Percentiles rank a stretch among this genome's conserved stretches.
Conservation (phyloP, 2,797 vertebrate genomes). For the Fistularia commersonii region DNA sequence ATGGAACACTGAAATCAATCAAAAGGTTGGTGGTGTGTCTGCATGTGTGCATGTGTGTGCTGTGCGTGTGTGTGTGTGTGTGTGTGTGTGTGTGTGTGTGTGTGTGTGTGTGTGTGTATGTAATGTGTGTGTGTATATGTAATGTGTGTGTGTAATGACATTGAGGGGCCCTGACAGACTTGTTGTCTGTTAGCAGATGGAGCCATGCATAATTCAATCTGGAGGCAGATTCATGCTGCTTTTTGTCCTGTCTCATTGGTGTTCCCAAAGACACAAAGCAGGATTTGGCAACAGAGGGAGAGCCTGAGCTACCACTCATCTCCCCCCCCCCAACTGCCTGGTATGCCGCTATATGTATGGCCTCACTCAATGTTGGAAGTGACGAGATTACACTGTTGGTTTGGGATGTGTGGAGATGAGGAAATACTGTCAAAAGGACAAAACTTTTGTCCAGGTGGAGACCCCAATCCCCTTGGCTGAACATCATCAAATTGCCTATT, state of each 20-base stretch:
- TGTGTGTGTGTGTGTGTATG: constrained; percentile 5
- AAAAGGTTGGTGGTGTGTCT: no score
- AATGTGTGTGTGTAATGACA: constrained; percentile 41
- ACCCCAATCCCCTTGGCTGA: no score
- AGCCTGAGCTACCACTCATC: constrained; percentile 23
- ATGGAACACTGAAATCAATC: no score
- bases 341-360: not conserved
- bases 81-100: constrained; percentile 23
- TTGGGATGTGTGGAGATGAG: no score
- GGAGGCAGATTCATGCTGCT: constrained; percentile 73
- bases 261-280: constrained; percentile 53
- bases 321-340: constrained; percentile 26
- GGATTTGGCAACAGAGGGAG: no score
- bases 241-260: constrained; percentile 68
- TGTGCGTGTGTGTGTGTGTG: constrained; percentile 10
- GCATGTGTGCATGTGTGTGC: no score
- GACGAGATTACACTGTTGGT: no score
- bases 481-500: no score
- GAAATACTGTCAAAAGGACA: no score
- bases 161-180: constrained; percentile 72
- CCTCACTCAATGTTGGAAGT: no score
- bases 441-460: no score
- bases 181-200: constrained; percentile 77
- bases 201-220: constrained; percentile 77
- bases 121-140: constrained; percentile 15